These are phyloP conservation scores for Lithophane socia DNA, from an alignment of 2,888 invertebrate species.

Conservation along the genomic window DNA sequence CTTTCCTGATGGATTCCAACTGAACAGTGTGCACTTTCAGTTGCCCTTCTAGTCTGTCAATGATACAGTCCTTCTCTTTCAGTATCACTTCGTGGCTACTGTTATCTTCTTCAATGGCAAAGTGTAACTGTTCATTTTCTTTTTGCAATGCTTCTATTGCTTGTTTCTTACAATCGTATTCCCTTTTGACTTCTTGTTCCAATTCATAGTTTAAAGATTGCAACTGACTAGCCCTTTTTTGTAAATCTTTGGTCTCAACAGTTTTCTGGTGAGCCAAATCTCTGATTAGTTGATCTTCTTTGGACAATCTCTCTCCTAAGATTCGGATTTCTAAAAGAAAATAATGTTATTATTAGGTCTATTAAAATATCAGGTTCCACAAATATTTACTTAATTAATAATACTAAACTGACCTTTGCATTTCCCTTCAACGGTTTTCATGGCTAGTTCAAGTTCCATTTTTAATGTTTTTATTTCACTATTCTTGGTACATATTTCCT, in stretches of 20 bases:
- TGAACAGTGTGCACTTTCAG: slow-evolving; percentile 66
- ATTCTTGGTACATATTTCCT: slow-evolving; percentile 67
- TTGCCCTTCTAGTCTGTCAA: slow-evolving; percentile 73
- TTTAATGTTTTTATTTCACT: slow-evolving; percentile 59
- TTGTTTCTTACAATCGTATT: slow-evolving; percentile 66
- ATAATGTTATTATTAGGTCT: slow-evolving; percentile 12
- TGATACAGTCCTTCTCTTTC: slow-evolving; percentile 75
- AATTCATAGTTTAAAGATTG: slow-evolving; percentile 64
- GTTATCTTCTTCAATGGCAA: slow-evolving; percentile 75
- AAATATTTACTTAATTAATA: neutral
- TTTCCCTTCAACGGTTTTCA: slow-evolving; percentile 68
- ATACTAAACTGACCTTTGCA: slow-evolving; percentile 66
- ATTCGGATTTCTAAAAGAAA: slow-evolving; percentile 69
- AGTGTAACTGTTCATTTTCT: slow-evolving; percentile 77
- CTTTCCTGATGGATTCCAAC: slow-evolving; percentile 68
- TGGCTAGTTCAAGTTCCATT: slow-evolving; percentile 56
- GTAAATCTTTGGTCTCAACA: slow-evolving; percentile 64
- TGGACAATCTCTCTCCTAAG: slow-evolving; percentile 61
- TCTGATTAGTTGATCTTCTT: slow-evolving; percentile 54
- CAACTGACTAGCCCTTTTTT: slow-evolving; percentile 62
- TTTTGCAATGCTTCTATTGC: slow-evolving; percentile 70
- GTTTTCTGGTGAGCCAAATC: slow-evolving; percentile 64
- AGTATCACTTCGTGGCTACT: slow-evolving; percentile 73
- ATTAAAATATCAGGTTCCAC: neutral
- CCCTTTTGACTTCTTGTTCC: slow-evolving; percentile 69